phyloP scores from a whole-genome alignment of 2,113 vertebrate species.

The Eleginops maclovinus region DNA sequence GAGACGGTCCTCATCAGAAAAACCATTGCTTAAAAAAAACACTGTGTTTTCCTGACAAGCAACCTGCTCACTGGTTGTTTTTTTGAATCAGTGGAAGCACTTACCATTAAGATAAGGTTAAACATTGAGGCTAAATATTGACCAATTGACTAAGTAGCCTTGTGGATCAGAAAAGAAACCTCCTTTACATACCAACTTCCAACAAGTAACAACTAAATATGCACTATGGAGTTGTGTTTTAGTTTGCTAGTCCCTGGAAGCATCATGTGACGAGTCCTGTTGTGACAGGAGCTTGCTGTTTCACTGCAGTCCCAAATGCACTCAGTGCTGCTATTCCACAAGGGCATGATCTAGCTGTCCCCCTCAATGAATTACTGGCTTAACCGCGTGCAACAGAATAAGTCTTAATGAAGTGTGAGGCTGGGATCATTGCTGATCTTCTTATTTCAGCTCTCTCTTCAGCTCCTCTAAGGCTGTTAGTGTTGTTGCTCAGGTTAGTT shows the following conservation, averaged over 20 bases:
- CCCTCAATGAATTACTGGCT: constrained; percentile 42
- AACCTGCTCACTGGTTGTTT: too few relatives aligned
- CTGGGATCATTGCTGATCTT: constrained; percentile 39
- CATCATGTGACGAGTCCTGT: constrained; percentile 52
- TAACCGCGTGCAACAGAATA: constrained; percentile 35
- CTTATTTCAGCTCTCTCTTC: constrained; percentile 43
- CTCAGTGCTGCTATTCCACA: constrained; percentile 48
- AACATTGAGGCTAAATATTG: neutral
- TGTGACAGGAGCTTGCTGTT: constrained; percentile 69
- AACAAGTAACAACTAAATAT: neutral
- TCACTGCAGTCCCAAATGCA: constrained; percentile 59
- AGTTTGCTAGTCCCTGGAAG: constrained; percentile 58
- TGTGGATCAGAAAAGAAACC: neutral
- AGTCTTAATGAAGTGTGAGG: constrained; percentile 60
- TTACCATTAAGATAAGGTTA: too few relatives aligned
- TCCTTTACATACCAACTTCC: constrained; percentile 15
- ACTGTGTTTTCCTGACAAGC: neutral
- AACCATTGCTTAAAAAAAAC: neutral
- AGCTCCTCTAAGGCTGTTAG: constrained; percentile 22
- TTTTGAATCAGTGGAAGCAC: too few relatives aligned
- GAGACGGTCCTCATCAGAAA: neutral
- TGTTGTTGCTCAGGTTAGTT: constrained; percentile 8
- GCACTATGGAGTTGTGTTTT: constrained; percentile 43
- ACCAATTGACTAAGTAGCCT: neutral
- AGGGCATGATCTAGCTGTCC: constrained; percentile 58